These are phyloP conservation scores for Dufourea novaeangliae DNA, from an alignment of 1,140 invertebrate genomes.

Conservation along the genomic window DNA sequence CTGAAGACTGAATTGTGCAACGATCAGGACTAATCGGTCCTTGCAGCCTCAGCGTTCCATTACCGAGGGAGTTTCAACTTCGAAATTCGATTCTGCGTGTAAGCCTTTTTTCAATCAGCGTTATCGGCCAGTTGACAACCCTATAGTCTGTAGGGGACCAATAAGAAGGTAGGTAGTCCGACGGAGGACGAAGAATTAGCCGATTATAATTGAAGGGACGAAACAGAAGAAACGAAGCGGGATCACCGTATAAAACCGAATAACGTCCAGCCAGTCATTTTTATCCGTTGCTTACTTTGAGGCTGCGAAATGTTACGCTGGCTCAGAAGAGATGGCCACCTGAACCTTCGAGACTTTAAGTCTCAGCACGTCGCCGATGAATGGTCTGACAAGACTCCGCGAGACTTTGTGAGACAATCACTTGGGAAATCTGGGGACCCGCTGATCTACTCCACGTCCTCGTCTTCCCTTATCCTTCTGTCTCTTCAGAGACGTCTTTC, in stretches of 20 bases:
- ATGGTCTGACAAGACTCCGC: constrained; percentile 79
- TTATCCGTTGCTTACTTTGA: constrained; percentile 32
- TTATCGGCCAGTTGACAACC: constrained; percentile 74
- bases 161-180: constrained; percentile 65
- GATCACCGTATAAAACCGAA: constrained; percentile 53
- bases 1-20: constrained; percentile 26
- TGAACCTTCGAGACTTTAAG: constrained; percentile 73
- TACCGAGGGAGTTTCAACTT: constrained; percentile 57
- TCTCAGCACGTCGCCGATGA: constrained; percentile 81
- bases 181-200: constrained; percentile 7
- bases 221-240: background rate
- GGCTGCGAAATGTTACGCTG: constrained; percentile 36
- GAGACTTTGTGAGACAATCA: constrained; percentile 80
- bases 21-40: constrained; percentile 60
- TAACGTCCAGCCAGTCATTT: constrained; percentile 24
- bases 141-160: constrained; percentile 65
- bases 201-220: background rate
- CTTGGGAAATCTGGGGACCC: constrained; percentile 79
- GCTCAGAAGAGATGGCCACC: constrained; percentile 55
- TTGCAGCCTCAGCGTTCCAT: constrained; percentile 61
- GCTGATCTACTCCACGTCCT: constrained; percentile 62
- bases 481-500: constrained; percentile 11
- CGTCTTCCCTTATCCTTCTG: constrained; percentile 19
- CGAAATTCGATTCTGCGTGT: constrained; percentile 72
- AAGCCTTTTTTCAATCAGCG: constrained; percentile 75